phyloP scores from a whole-genome alignment of 2,888 invertebrate species.

The Ethmia dodecea region DNA sequence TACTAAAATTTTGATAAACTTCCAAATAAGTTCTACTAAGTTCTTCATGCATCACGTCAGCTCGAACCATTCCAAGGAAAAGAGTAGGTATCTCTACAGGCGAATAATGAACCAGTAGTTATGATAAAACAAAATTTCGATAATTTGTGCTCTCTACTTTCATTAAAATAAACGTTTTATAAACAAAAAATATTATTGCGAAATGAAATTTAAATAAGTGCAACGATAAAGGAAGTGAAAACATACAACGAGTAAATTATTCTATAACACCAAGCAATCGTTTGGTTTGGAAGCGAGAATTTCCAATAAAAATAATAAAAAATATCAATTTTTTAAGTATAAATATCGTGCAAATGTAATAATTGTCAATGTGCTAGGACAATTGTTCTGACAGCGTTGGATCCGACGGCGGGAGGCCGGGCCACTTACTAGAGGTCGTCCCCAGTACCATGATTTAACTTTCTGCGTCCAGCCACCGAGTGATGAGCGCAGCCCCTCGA shows the following conservation, averaged over 20 bases:
- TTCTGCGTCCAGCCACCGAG: constrained; percentile 97
- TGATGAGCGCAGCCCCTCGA: constrained; percentile 95
- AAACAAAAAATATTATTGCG: constrained; percentile 39
- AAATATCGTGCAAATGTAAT: constrained; percentile 67
- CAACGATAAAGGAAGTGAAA: constrained; percentile 65
- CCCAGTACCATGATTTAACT: constrained; percentile 98
- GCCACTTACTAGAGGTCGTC: constrained; percentile 96
- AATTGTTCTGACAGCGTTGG: constrained; percentile 61
- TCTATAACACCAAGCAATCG: constrained; percentile 69
- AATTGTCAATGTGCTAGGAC: constrained; percentile 73
- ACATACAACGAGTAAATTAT: constrained; percentile 47
- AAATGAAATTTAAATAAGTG: constrained; percentile 68
- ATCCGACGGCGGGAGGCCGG: constrained; percentile 62
- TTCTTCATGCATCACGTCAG: constrained; percentile 59
- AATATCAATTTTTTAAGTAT: constrained; percentile 33
- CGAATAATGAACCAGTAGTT: constrained; percentile 49
- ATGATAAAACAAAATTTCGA: constrained; percentile 38
- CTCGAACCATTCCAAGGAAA: constrained; percentile 55
- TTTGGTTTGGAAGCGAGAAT: constrained; percentile 63
- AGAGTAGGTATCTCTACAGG: constrained; percentile 51
- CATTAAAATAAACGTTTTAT: constrained; percentile 34
- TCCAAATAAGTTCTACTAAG: constrained; percentile 27
- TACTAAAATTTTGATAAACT: constrained; percentile 25
- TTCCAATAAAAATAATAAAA: constrained; percentile 48
- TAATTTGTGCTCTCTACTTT: constrained; percentile 11